These are phyloP conservation scores for Turdus rufiventris DNA, from an alignment of 2,113 vertebrate species.

Conservation along the genomic window DNA sequence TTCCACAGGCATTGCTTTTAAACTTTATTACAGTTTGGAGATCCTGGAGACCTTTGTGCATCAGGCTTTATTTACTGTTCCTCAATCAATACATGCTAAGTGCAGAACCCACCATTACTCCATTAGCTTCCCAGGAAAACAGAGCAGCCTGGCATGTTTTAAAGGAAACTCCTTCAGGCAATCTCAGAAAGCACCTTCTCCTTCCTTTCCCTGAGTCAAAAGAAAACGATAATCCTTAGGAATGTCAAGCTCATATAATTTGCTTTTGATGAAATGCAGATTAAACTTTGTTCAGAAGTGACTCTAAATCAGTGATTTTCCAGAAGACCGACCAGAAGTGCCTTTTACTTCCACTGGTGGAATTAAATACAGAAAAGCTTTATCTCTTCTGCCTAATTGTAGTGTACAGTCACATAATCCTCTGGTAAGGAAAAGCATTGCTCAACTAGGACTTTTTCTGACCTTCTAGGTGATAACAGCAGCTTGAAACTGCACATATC, in stretches of 20 bases:
- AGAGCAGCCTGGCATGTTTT: not conserved
- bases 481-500: not conserved
- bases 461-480: not conserved
- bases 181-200: not conserved
- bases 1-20: not conserved
- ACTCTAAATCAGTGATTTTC: not conserved
- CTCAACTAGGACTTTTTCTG: not conserved
- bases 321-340: not conserved
- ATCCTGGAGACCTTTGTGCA: not conserved
- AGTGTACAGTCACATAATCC: not conserved
- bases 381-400: not conserved
- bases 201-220: not conserved
- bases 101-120: not conserved
- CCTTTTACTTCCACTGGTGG: not conserved
- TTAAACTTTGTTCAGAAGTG: not conserved
- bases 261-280: not conserved
- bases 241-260: not conserved
- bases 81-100: not conserved
- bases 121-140: not conserved
- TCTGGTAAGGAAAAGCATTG: not conserved
- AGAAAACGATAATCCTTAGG: not conserved
- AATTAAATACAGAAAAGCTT: not conserved
- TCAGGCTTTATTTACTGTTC: not conserved
- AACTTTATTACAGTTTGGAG: not conserved
- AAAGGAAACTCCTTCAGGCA: not conserved